Conservation (phyloP, 2,113 vertebrate species). For the Solea senegalensis region DNA sequence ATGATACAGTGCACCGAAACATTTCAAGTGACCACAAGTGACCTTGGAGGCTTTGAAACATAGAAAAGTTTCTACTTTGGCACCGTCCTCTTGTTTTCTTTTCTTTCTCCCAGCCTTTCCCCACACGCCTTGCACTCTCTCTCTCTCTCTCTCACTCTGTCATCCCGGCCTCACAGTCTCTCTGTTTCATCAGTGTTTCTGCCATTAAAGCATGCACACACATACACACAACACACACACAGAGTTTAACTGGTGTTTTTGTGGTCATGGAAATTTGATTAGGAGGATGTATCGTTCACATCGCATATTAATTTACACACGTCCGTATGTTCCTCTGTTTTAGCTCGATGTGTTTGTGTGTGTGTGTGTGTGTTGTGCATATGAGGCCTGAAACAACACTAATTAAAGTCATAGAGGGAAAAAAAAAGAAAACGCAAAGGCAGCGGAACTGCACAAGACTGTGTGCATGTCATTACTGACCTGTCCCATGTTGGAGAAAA, state of each 20-base stretch:
- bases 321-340: slow-evolving; percentile 14
- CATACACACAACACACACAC: slow-evolving; percentile 9
- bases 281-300: slow-evolving; percentile 42
- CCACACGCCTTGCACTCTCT: slow-evolving; percentile 29
- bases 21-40: slow-evolving; percentile 62
- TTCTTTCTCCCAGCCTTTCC: slow-evolving; percentile 22
- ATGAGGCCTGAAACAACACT: slow-evolving; percentile 58
- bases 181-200: slow-evolving; percentile 37
- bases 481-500: slow-evolving; percentile 50
- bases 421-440: slow-evolving; percentile 61
- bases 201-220: slow-evolving; percentile 1
- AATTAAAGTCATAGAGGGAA: slow-evolving; percentile 72
- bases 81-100: slow-evolving; percentile 39
- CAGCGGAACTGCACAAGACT: slow-evolving; percentile 64
- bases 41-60: slow-evolving; percentile 57
- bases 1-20: slow-evolving; percentile 23
- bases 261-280: slow-evolving; percentile 45
- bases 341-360: slow-evolving; percentile 17
- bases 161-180: background rate
- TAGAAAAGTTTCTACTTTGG: slow-evolving; percentile 52
- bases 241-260: slow-evolving; percentile 22
- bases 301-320: slow-evolving; percentile 51
- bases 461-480: slow-evolving; percentile 75
- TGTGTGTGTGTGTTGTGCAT: slow-evolving; percentile 29
- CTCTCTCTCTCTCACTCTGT: background rate